Evolutionary conservation across 2,113 vertebrate genomes (phyloP).

Genomic region (Pteropus alecto): DNA sequence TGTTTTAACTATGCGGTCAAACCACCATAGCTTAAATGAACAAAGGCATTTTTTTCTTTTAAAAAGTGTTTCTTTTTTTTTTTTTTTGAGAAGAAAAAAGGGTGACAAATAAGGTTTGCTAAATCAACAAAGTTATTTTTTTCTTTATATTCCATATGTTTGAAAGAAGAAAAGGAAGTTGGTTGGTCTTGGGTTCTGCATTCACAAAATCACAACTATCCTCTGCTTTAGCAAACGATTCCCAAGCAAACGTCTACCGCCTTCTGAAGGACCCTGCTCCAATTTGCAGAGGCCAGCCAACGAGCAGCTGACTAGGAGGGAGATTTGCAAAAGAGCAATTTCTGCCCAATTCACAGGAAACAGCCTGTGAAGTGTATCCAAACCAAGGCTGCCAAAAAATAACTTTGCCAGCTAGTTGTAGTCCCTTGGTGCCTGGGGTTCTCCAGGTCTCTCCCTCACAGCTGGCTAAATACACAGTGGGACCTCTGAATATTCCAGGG

Average conservation of each 20-base stretch:
- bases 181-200: neutral
- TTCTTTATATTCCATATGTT: conserved; percentile 31
- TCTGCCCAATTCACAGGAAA: neutral
- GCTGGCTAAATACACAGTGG: neutral
- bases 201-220: conserved; percentile 17
- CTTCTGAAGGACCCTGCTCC: neutral
- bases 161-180: neutral
- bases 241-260: neutral
- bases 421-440: neutral
- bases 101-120: conserved; percentile 25
- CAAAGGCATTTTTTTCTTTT: neutral
- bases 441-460: neutral
- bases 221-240: neutral
- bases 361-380: conserved; percentile 42
- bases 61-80: neutral
- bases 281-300: neutral
- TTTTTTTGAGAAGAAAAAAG: neutral
- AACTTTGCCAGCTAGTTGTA: neutral
- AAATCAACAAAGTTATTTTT: conserved; percentile 34
- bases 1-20: conserved; percentile 33
- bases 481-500: neutral
- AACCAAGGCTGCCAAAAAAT: neutral
- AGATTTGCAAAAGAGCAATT: conserved; percentile 19
- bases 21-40: conserved; percentile 10
- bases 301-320: neutral